Base-by-base conservation (phyloP, 1,140 invertebrate genomes). In the Aphelenchoides fujianensis region DNA sequence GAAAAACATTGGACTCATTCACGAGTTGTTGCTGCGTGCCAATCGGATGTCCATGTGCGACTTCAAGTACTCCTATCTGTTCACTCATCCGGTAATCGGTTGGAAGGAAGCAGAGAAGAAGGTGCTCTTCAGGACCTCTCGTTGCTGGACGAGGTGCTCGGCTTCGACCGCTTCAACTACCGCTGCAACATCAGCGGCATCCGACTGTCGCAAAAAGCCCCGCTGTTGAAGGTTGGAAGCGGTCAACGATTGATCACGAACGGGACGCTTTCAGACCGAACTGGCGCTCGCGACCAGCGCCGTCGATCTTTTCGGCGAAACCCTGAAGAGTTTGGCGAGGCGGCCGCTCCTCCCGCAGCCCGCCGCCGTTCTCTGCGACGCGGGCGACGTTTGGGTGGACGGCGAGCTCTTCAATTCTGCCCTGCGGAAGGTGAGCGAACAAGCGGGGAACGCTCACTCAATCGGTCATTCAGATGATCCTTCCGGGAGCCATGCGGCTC, bases 151-250 rank as follows among this genome's bases (percentile, higher is more conserved):
- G 76, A 82, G 28, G 81, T 82, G 70, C 55, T 79, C 23, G 70
- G 73, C 28, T 74, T 67, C 35, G 67, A 79, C 37, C 62, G 70
- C 3, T 68, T 72, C 48, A 63, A 71, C 32, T 82, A 80, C 57
- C 77, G 76, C 28, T 82, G 82, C 48, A 82, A 82, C 59, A 84
- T 82, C 41, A 76, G 76, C n/a, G 81, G 81, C 23, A 64, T 82
- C 31, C 82, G 81, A 35, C 27, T 84, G 54, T 74, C 82, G 7
- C 70, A 77, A 27, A 72, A 79, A 32, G 68, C 73, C 28, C 82
- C 82, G 16, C 57, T 73, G 48, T 71, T 82, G 59, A 82, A 82
- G 66, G 80, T 81, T n/a, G n/a, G n/a, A n/a, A n/a, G n/a, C 52
- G 28, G 5, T 64, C 1, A 30, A 36, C 3, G 12, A 23, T 5